phyloP scores from a whole-genome alignment of 2,797 vertebrate species.

The Alfaro cultratus region DNA sequence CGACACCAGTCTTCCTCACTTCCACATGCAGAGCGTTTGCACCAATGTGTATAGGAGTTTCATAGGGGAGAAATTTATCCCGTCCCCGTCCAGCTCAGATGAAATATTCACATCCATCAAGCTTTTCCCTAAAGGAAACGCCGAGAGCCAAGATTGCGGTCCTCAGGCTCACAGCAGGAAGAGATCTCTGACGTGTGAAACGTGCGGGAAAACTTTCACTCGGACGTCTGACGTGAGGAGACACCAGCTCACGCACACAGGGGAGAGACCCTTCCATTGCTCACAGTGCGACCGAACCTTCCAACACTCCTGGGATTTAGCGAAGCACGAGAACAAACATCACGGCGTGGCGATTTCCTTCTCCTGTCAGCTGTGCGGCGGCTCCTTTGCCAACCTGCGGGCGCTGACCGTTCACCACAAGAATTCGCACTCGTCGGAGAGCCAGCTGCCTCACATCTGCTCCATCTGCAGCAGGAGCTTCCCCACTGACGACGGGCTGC shows the following conservation, averaged over 20 bases:
- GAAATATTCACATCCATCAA: conserved; percentile 77
- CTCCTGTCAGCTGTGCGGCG: conserved; percentile 71
- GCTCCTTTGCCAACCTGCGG: conserved; percentile 74
- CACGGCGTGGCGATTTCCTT: conserved; percentile 73
- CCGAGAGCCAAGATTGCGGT: not conserved
- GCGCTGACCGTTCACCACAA: conserved; percentile 76
- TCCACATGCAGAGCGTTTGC: conserved; percentile 69
- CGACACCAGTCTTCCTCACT: conserved; percentile 63
- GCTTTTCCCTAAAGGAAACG: conserved; percentile 58
- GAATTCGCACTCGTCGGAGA: conserved; percentile 62
- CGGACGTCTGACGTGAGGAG: conserved; percentile 78
- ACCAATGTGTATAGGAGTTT: conserved; percentile 61
- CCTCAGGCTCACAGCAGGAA: conserved; percentile 12
- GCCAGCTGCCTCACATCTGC: conserved; percentile 77
- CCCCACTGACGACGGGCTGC: conserved; percentile 51
- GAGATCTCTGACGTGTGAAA: conserved; percentile 67
- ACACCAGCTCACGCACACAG: conserved; percentile 84
- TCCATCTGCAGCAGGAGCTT: conserved; percentile 80
- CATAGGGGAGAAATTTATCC: conserved; percentile 46
- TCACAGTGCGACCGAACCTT: conserved; percentile 80
- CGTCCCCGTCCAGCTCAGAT: conserved; percentile 57
- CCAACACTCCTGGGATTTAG: conserved; percentile 84
- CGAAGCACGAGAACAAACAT: conserved; percentile 78
- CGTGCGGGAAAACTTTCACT: conserved; percentile 78
- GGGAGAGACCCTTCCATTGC: conserved; percentile 82